These are phyloP conservation scores for Pogonophryne albipinna DNA, from an alignment of 2,797 vertebrate species.

Conservation along the genomic window DNA sequence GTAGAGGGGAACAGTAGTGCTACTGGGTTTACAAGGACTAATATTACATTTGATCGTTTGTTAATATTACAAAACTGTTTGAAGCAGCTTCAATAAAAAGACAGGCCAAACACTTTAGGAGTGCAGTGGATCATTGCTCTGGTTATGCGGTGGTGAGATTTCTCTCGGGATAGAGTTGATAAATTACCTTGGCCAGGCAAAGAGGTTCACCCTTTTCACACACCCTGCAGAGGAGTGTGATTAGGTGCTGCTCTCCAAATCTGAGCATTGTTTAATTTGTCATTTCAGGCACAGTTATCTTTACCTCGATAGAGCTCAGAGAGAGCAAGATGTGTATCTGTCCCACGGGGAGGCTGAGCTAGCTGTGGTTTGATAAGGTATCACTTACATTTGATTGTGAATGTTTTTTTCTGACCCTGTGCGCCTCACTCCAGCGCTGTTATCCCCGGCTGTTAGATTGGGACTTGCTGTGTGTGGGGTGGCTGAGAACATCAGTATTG, in stretches of 20 bases:
- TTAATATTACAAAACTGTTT: not conserved
- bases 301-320: conserved; percentile 8
- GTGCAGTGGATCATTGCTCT: not conserved
- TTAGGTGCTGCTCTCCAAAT: conserved; percentile 58
- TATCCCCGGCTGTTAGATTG: conserved; percentile 10
- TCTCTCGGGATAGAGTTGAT: conserved; percentile 52
- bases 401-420: conserved; percentile 36
- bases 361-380: conserved; percentile 42
- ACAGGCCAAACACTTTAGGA: conserved; percentile 4
- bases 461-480: not conserved
- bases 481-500: conserved; percentile 43
- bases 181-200: conserved; percentile 38
- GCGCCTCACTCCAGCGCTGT: conserved; percentile 13
- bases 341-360: conserved; percentile 27
- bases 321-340: conserved; percentile 55
- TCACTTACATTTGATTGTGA: conserved; percentile 43
- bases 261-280: conserved; percentile 66
- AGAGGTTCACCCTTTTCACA: conserved; percentile 35
- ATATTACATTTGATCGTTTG: conserved; percentile 3
- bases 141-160: conserved; percentile 52
- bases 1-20: not conserved
- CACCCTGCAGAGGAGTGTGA: conserved; percentile 38
- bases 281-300: conserved; percentile 47
- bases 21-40: too few species aligned
- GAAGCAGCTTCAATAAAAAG: conserved; percentile 25